phyloP scores from a whole-genome alignment of 2,113 vertebrate genomes.

The Tilapia sparmanii region DNA sequence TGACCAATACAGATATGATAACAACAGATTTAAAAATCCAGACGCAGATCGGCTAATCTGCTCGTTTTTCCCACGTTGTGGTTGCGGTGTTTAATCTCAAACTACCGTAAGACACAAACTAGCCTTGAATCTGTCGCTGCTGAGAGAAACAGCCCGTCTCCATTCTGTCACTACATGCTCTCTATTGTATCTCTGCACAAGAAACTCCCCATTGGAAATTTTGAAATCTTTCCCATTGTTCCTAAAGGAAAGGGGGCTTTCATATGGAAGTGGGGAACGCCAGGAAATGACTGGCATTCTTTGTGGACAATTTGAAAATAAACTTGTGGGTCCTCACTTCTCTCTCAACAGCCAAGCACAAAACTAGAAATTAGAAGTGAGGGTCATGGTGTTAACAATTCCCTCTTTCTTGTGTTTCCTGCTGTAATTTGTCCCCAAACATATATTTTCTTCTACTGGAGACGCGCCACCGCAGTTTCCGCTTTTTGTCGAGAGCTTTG shows the following conservation, averaged over 20 bases:
- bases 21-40: neutral
- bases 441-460: slow-evolving; percentile 34
- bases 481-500: slow-evolving; percentile 39
- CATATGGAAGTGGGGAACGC: slow-evolving; percentile 71
- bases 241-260: slow-evolving; percentile 59
- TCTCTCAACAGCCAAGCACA: slow-evolving; percentile 48
- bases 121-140: slow-evolving; percentile 3
- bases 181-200: slow-evolving; percentile 34
- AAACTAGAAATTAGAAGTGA: slow-evolving; percentile 44
- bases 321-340: slow-evolving; percentile 67
- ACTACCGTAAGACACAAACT: neutral
- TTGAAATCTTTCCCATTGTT: slow-evolving; percentile 68
- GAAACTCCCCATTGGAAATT: slow-evolving; percentile 60
- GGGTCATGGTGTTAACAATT: slow-evolving; percentile 37
- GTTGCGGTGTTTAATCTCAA: slow-evolving; percentile 3
- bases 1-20: neutral
- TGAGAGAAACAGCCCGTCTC: slow-evolving; percentile 36
- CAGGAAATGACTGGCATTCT: slow-evolving; percentile 82
- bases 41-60: neutral
- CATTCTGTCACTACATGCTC: slow-evolving; percentile 46
- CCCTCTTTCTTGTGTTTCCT: slow-evolving; percentile 16
- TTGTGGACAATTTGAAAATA: slow-evolving; percentile 78
- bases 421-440: slow-evolving; percentile 17
- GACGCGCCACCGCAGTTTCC: slow-evolving; percentile 18
- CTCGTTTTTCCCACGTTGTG: neutral